phyloP scores from a whole-genome alignment of 2,888 invertebrate species.

The Campaea margaritaria region DNA sequence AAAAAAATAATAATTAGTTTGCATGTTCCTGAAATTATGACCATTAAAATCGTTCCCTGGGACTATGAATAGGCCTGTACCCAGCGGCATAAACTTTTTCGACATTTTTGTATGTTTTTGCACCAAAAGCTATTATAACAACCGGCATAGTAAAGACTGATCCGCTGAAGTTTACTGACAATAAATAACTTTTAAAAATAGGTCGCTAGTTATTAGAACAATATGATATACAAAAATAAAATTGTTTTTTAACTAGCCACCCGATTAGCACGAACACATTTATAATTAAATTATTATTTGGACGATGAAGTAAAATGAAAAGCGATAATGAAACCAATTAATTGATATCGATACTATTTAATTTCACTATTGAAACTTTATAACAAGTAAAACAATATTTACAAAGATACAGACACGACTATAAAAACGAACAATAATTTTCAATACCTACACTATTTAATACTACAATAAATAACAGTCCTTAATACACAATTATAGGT shows the following conservation, averaged over 20 bases:
- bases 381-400: constrained; percentile 79
- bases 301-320: constrained; percentile 31
- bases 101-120: too few relatives aligned
- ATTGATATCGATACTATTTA: constrained; percentile 58
- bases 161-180: too few relatives aligned
- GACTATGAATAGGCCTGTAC: too few relatives aligned
- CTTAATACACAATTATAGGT: constrained; percentile 47
- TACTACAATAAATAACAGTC: constrained; percentile 78
- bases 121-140: too few relatives aligned
- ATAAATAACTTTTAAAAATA: too few relatives aligned
- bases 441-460: constrained; percentile 52
- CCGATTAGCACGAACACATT: not conserved
- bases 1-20: too few relatives aligned
- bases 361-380: constrained; percentile 65
- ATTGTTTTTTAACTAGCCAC: not conserved
- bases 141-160: too few relatives aligned
- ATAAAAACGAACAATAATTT: constrained; percentile 63
- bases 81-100: too few relatives aligned
- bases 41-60: too few relatives aligned
- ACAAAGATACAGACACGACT: constrained; percentile 61
- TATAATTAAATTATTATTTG: not conserved
- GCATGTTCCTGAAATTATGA: too few relatives aligned
- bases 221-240: too few relatives aligned
- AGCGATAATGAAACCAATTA: constrained; percentile 24
- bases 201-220: too few relatives aligned